phyloP scores from a whole-genome alignment of 2,113 vertebrate genomes.

The Petromus typicus region DNA sequence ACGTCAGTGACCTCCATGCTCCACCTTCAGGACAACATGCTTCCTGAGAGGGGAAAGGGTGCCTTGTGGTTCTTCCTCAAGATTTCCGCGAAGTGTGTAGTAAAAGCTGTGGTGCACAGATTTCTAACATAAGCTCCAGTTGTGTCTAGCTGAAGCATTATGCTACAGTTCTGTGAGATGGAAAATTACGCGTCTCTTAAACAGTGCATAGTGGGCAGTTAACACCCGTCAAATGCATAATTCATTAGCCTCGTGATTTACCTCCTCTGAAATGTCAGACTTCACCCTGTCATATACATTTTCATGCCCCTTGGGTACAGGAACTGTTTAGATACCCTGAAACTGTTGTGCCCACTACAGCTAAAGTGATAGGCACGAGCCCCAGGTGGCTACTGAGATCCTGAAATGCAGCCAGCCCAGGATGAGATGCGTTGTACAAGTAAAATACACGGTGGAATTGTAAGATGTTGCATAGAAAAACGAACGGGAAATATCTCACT shows the following conservation, averaged over 20 bases:
- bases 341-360: not conserved
- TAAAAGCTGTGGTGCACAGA: not conserved
- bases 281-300: not conserved
- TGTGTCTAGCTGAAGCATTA: not conserved
- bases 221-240: not conserved
- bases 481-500: not conserved
- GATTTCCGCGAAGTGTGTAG: not conserved
- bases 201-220: not conserved
- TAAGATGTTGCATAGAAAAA: not conserved
- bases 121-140: not conserved
- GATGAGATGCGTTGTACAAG: not conserved
- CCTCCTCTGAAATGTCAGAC: not conserved
- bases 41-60: accelerated
- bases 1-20: not conserved
- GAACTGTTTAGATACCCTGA: slow-evolving; percentile 3
- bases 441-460: not conserved
- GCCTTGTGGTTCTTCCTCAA: not conserved
- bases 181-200: slow-evolving; percentile 41
- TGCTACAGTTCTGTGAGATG: not conserved
- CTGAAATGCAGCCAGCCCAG: not conserved
- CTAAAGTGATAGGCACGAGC: not conserved
- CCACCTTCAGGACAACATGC: accelerated
- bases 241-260: not conserved
- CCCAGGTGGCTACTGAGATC: not conserved
- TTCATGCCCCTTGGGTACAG: not conserved